Evolutionary conservation across 1,140 invertebrate genomes (phyloP), one percentile per base, ranked within the genome.

Genomic region (Pomacea maculata): DNA sequence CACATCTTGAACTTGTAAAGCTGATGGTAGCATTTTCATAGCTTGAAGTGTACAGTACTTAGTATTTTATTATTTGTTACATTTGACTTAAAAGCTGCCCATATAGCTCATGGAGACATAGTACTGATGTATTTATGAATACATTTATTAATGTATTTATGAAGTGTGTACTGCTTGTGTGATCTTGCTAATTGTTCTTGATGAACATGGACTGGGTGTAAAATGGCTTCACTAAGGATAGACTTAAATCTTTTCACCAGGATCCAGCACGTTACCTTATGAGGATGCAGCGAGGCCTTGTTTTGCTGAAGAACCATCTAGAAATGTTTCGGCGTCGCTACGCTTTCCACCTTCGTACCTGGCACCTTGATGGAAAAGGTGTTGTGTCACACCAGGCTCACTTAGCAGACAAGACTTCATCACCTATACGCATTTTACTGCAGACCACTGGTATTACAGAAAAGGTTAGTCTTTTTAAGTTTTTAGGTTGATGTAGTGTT

Each of bases 291-390:
- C 93, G 97, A 81, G 97, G 96, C 21, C 88, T 98, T 25, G 90
- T 97, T 14, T 89, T 98, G 52, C 91, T 98, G 15, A 96, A 97
- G 89, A 97, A 96, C 11, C 97, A 98, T 91, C 93, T 98, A 83
- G 97, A 98, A 91, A 96, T 96, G 8, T 98, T 98, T 89, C 93
- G 96, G 77, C 94, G 95, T 85, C 94, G 95, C 91, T 95, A 93
- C 84, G 89, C 89, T 0, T 92, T 87, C 78, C 89, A 91, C 77
- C 78, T 92, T 65, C 86, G 89, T 54, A 88, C 86, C 79, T 91
- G 89, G 96, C 95, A 95, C 21, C 92, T 98, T 64, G 95, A 96
- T 86, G 95, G 95, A 6, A 93, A 94, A 85, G 94, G 95, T 14
- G 94, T 96, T n/a, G 93, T 93, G 8, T 92, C 68, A 94, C 95